Percentiles rank a stretch among this genome's conserved stretches.
Evolutionary conservation across 1,140 invertebrate genomes (phyloP).

Genomic region (Sitophilus oryzae): DNA sequence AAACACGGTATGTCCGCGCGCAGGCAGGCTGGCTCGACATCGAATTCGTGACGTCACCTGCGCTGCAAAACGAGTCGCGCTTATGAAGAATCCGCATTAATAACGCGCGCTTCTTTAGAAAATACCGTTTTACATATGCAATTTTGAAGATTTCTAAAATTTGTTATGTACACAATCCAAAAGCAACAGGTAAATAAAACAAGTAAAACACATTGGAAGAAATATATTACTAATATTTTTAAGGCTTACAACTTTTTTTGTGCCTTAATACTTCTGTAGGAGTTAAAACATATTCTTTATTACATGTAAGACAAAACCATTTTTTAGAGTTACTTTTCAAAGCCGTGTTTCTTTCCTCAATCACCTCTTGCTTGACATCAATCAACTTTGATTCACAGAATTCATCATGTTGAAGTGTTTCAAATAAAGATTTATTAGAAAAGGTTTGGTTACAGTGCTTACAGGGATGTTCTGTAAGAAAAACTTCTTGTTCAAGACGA

Average conservation of each 20-base stretch:
- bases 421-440: conserved; percentile 27
- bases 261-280: conserved; percentile 71
- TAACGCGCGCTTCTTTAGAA: too few relatives aligned
- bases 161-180: too few relatives aligned
- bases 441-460: conserved; percentile 27
- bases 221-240: too few relatives aligned
- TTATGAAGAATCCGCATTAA: too few relatives aligned
- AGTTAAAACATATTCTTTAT: conserved; percentile 62
- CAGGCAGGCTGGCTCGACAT: too few relatives aligned
- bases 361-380: conserved; percentile 17
- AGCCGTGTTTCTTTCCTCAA: conserved; percentile 5
- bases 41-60: too few relatives aligned
- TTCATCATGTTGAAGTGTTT: conserved; percentile 33
- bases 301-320: conserved; percentile 69
- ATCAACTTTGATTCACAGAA: conserved; percentile 24
- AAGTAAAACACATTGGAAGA: too few relatives aligned
- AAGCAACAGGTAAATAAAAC: too few relatives aligned
- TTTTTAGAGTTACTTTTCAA: conserved; percentile 56
- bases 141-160: too few relatives aligned
- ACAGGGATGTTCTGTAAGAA: conserved; percentile 44
- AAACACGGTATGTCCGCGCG: too few relatives aligned
- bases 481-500: conserved; percentile 55
- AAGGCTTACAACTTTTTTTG: conserved; percentile 57
- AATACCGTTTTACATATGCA: too few relatives aligned
- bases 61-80: too few relatives aligned